phyloP scores from a whole-genome alignment of 2,797 vertebrate genomes.

The Tiaroga cobitis region DNA sequence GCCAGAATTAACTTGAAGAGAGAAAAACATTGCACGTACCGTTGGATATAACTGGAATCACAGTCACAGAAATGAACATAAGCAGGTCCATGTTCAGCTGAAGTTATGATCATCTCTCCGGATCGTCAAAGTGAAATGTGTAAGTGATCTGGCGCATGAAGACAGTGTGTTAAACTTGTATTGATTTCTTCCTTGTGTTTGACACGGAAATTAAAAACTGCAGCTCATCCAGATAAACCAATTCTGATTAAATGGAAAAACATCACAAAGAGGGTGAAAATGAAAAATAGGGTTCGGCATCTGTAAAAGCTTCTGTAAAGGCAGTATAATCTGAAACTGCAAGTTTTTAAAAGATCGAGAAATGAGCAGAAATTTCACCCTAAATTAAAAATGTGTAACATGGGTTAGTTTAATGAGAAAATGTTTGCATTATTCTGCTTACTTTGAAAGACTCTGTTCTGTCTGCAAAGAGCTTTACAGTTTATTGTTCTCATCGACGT shows the following conservation, averaged over 20 bases:
- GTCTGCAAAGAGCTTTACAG: too few relatives aligned
- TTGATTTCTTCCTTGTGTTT: not conserved
- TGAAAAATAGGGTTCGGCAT: not conserved
- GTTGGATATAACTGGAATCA: not conserved
- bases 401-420: not conserved
- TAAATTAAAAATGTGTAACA: not conserved
- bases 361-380: not conserved
- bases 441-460: too few relatives aligned
- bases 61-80: not conserved
- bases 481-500: too few relatives aligned
- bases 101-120: not conserved
- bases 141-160: not conserved
- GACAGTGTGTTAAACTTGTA: not conserved
- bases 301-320: not conserved
- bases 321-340: not conserved
- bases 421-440: not conserved
- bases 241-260: not conserved
- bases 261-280: not conserved
- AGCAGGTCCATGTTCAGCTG: slow-evolving; percentile 4
- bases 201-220: not conserved
- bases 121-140: not conserved
- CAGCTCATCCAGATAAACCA: not conserved
- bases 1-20: not conserved
- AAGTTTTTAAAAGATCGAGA: not conserved
- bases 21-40: not conserved